Evolutionary conservation across 2,888 invertebrate species (phyloP), one percentile per base, ranked within the genome.

Genomic region (Hesperia comma): DNA sequence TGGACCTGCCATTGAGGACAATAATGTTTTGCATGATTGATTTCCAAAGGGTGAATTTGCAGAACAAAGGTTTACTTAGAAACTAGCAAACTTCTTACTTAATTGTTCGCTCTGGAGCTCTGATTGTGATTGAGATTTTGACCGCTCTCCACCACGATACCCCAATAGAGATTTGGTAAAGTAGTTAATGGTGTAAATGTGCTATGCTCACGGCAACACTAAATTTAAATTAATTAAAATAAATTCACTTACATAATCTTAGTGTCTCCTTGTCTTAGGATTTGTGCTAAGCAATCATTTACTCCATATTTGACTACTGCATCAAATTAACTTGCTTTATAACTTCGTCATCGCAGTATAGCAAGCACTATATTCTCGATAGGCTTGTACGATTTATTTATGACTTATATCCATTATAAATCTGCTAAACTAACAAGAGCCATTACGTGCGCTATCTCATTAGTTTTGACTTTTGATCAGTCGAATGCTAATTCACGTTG

Each of bases 251-350:
- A 26, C 26, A 26, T 26, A 4, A 26, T 26, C 26, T n/a, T 26
- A 26, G 26, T 5, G 26, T 2, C 3, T 26, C 5, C 3, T 26
- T 26, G 10, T 41, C 37, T 51, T 33, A 49, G 14, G 33, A 14
- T 21, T 43, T 46, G 2, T 46, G 43, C 26, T 51, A 15, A n/a
- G 12, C 77, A 78, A 74, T 82, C 85, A 78, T 77, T 78, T 84
- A 81, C 81, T 78, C 79, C 77, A 77, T 84, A 85, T 83, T 82
- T 77, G 77, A 78, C 74, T 76, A 74, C 77, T 75, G 75, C 73
- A 76, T 77, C 81, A 80, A 83, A 85, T 85, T 83, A 83, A 77
- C 81, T 81, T 84, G 80, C 74, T 84, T 83, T 85, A 84, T 82
- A 74, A 75, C 74, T 76, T 75, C 77, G 82, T 80, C 82, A 79